Conservation (phyloP, 2,797 vertebrate species). For the Meriones psammophilus region DNA sequence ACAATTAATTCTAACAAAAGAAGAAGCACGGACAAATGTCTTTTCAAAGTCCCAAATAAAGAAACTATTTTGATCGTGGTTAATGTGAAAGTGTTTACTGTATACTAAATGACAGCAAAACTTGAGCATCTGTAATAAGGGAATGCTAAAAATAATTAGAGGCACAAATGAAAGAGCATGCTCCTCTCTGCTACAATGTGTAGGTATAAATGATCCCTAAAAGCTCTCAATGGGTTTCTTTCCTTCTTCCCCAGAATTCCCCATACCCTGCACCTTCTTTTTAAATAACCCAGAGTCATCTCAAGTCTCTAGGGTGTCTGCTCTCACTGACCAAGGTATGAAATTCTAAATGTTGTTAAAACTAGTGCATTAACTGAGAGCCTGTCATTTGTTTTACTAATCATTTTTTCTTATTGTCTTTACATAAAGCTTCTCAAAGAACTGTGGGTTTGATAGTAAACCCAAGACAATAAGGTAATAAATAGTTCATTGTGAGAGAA, state of each 20-base stretch:
- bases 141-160: not conserved
- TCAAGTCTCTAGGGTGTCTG: not conserved
- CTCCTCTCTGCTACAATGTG: not conserved
- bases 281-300: not conserved
- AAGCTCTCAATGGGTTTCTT: not conserved
- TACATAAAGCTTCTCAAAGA: constrained; percentile 25
- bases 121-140: not conserved
- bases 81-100: not conserved
- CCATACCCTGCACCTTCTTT: not conserved
- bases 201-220: not conserved
- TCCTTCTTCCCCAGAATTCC: not conserved
- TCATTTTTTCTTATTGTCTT: not conserved
- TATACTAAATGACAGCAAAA: not conserved
- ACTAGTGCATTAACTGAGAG: not conserved
- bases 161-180: not conserved
- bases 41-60: not conserved
- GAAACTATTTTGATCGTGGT: not conserved
- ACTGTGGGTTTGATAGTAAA: not conserved
- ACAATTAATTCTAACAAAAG: constrained; percentile 42
- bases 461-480: not conserved
- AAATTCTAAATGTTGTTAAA: constrained; percentile 4
- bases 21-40: not conserved
- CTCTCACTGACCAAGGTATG: not conserved
- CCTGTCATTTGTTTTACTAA: not conserved
- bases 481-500: not conserved